Evolutionary conservation across 2,888 invertebrate species (phyloP), one percentile per base, ranked within the genome.

Genomic region (Microctonus hyperodae): DNA sequence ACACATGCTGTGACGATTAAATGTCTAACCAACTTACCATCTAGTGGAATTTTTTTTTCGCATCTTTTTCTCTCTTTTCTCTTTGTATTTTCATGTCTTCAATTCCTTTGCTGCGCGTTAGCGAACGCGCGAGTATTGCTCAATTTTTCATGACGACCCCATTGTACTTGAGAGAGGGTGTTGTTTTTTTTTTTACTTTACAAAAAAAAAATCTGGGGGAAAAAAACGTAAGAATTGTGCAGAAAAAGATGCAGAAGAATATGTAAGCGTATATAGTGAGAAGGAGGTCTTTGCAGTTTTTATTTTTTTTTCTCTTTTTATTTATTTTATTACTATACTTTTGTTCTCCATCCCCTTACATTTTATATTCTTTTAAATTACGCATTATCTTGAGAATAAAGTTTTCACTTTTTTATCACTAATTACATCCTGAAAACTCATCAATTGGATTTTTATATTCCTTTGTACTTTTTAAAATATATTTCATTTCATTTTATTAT

Each of bases 81-180:
- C 59, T n/a, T 23, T 31, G 35, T 31, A 23, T 59, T 59, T 28
- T 33, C n/a, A 48, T n/a, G 11, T 28, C 11, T 40, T 23, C 20
- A 48, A 23, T 60, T 28, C 28, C n/a, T 37, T 37, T 55, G 16
- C 23, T 62, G 23, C 13, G 22, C 53, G 35, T 22, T n/a, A 28
- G n/a, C 22, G 48, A 53, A 23, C 33, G 66, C 66, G 55, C 60
- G 66, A 69, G 65, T 48, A 70, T 70, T 70, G 66, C 70, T 69
- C 63, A 70, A 72, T 72, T 69, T 72, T 70, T 72, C 68, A 72
- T 69, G 64, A 65, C 58, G 61, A 64, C 64, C 61, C 69, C 64
- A 69, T 72, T 72, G 65, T 69, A 61, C 33, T 44, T 28, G 23
- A 60, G 44, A 37, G n/a, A 40, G 33, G 48, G 22, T 40, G 11